Base-by-base conservation (phyloP, 2,113 vertebrate species). In the Pao palembangensis region DNA sequence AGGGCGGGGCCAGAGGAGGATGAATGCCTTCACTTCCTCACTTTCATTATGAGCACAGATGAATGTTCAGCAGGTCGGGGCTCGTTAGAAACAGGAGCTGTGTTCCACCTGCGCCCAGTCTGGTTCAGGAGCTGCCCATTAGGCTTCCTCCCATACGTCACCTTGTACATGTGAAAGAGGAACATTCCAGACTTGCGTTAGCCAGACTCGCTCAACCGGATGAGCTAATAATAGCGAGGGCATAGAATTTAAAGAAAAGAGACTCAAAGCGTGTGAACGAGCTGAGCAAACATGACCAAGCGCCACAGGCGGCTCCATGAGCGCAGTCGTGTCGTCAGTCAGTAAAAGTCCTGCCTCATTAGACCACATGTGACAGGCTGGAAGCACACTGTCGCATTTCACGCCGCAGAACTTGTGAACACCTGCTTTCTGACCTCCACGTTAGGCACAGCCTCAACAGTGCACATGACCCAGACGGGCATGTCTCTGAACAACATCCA, bases 21-120 rank as follows among this genome's bases (percentile, higher is more conserved):
- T 11, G 12, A 18, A 19, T 20, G 8, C 47, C 41, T n/a, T 71
- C 50, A 17, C 65, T 73, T 62, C 21, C 21, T 23, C 21, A 74
- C 51, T 76, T 75, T 80, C 64, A 72, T 81, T 78, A 71, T 62
- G 73, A 78, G 78, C 72, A 72, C 69, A 75, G 75, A 65, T 61
- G 44, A 56, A 61, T 38, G 64, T 78, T 75, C 61, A 69, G 63
- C 62, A 65, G 10, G 2, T 68, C 2, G 61, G 51, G 71, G 51
- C 67, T 62, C 49, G 70, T 70, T 75, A 77, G 80, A 80, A 71
- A 79, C 52, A 43, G 71, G 55, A 81, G 73, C 61, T 28, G 17
- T 34, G 56, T 17, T 71, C 55, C 8, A 12, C 34, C 67, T 71
- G 4, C 25, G 67, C 69, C 47, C 61, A 21, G 11, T 14, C 23